Evolutionary conservation across 2,113 vertebrate genomes (phyloP).

Genomic region (Etheostoma spectabile): DNA sequence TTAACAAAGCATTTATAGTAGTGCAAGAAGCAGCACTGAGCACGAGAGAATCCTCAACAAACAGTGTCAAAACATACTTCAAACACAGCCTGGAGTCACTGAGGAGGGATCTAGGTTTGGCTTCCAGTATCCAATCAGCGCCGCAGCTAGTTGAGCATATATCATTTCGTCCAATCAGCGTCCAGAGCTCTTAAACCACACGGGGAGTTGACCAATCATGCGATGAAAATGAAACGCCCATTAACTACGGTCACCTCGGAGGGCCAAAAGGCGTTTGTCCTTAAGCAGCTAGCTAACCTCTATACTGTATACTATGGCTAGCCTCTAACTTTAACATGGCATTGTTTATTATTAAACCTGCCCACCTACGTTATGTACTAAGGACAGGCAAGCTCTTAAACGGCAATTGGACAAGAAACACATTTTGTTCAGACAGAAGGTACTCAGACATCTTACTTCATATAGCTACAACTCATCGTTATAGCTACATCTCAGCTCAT

Average conservation of each 20-base stretch:
- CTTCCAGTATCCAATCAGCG: constrained; percentile 68
- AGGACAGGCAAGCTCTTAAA: constrained; percentile 49
- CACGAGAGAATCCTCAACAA: fast-evolving
- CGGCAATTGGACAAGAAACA: constrained; percentile 18
- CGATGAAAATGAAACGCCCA: constrained; percentile 62
- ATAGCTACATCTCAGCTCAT: too few species aligned
- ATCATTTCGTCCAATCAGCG: constrained; percentile 70
- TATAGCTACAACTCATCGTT: too few species aligned
- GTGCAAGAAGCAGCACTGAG: fast-evolving
- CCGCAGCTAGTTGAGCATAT: background rate
- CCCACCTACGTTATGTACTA: constrained; percentile 51
- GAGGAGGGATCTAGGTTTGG: background rate
- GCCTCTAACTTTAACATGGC: constrained; percentile 62
- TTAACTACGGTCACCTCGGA: constrained; percentile 62
- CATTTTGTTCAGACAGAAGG: constrained; percentile 68
- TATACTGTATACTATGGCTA: background rate
- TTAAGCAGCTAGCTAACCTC: background rate
- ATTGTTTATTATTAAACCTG: constrained; percentile 53
- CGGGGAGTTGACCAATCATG: constrained; percentile 70
- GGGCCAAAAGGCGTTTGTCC: constrained; percentile 43
- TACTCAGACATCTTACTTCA: constrained; percentile 29
- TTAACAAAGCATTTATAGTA: background rate
- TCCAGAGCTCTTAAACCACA: background rate
- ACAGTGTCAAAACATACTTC: background rate
- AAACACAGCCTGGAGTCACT: constrained; percentile 19